These are phyloP conservation scores for Hypercompe scribonia DNA, from an alignment of 2,888 invertebrate genomes.

Conservation along the genomic window DNA sequence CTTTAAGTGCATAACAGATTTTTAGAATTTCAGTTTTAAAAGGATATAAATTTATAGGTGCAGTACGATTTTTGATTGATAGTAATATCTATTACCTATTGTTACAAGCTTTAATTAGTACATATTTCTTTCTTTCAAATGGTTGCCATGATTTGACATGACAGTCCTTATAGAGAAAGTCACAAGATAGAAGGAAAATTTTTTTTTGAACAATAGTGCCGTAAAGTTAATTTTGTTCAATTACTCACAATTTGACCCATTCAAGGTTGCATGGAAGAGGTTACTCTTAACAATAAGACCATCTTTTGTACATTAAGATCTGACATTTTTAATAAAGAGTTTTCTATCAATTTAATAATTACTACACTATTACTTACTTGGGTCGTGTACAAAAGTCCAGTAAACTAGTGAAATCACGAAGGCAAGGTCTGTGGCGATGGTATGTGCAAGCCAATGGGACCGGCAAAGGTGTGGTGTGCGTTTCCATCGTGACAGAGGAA, in stretches of 20 bases:
- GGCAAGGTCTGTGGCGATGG: conserved; percentile 89
- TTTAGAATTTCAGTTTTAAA: too few species aligned
- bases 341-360: neutral
- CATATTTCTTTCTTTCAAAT: neutral
- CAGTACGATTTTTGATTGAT: too few species aligned
- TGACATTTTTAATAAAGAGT: too few species aligned
- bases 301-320: too few species aligned
- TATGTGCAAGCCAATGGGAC: conserved; percentile 90
- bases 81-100: too few species aligned
- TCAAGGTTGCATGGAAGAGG: too few species aligned
- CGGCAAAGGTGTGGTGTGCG: conserved; percentile 78
- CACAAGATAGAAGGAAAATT: neutral
- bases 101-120: too few species aligned
- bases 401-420: conserved; percentile 92
- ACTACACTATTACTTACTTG: conserved; percentile 79
- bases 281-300: too few species aligned
- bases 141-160: neutral
- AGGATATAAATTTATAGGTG: too few species aligned
- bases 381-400: conserved; percentile 91
- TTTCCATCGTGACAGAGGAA: conserved; percentile 64
- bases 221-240: neutral
- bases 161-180: neutral
- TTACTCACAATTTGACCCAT: neutral
- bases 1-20: neutral
- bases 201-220: neutral